These are phyloP conservation scores for Lapara coniferarum DNA, from an alignment of 2,888 invertebrate genomes.

Conservation along the genomic window DNA sequence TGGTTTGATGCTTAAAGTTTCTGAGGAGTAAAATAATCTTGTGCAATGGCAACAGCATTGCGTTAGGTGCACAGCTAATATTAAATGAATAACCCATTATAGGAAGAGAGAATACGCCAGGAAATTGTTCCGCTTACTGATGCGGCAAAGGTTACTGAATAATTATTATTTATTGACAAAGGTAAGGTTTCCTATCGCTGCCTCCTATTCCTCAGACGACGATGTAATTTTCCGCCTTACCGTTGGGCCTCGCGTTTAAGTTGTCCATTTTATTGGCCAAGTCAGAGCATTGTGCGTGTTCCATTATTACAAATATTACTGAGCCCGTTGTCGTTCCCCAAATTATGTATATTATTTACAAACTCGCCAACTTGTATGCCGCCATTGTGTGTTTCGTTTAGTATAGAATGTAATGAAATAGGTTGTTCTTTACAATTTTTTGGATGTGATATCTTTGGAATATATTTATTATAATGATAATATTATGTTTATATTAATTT, in stretches of 20 bases:
- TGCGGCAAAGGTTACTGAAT: too few relatives aligned
- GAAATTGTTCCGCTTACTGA: too few relatives aligned
- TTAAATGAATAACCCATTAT: too few relatives aligned
- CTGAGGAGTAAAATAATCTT: too few relatives aligned
- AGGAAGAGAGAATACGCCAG: too few relatives aligned
- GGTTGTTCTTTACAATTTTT: not conserved
- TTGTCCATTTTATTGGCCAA: slow-evolving; percentile 58
- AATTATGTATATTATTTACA: slow-evolving; percentile 16
- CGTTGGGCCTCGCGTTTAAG: slow-evolving; percentile 54
- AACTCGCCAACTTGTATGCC: not conserved
- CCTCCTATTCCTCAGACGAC: slow-evolving; percentile 33
- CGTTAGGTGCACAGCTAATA: too few relatives aligned
- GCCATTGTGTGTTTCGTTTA: slow-evolving; percentile 6
- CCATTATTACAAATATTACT: slow-evolving; percentile 43
- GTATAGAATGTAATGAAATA: not conserved
- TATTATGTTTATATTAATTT: too few relatives aligned
- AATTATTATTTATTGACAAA: too few relatives aligned
- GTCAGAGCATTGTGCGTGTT: slow-evolving; percentile 55
- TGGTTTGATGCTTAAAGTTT: too few relatives aligned
- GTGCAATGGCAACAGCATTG: too few relatives aligned
- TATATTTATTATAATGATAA: not conserved
- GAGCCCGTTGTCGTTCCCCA: slow-evolving; percentile 33
- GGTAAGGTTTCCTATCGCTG: slow-evolving; percentile 24
- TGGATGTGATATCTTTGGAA: not conserved
- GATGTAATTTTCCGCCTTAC: slow-evolving; percentile 41